Evolutionary conservation across 2,113 vertebrate species (phyloP), one percentile per base, ranked within the genome.

Genomic region (Lophura nycthemera): DNA sequence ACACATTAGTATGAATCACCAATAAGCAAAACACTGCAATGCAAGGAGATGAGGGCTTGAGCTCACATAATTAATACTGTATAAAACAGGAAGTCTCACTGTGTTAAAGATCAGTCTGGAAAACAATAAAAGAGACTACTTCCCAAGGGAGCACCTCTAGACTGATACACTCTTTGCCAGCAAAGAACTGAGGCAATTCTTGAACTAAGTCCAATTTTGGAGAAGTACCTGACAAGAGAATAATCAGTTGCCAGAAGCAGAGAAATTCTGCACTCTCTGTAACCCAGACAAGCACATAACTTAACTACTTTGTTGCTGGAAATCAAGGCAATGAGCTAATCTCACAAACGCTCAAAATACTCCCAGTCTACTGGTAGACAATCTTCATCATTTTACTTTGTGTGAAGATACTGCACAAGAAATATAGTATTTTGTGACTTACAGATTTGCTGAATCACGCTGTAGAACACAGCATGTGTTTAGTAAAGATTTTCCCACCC

Each of bases 341-440:
- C 24, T 63, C 21, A 12, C 11, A 38, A 11, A 47, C 10, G 43
- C 4, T 13, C 7, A 42, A 80, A 86, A 69, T 56, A 63, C n/a
- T 34, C 88, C 61, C 11, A 64, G n/a, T n/a, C 40, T 1, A 1
- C 21, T 64, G 18, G 22, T 1, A 1, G 7, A 43, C 0, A 1
- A 65, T 3, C 13, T 38, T 10, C 63, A 64, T 38, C 34, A 64
- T 72, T 80, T 70, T 30, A 61, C 25, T 78, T 81, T 52, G 36
- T 10, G 4, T 19, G 22, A 24, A 6, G 7, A 72, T 30, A 57
- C 1, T 4, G n/a, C 19, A 36, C 15, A 72, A 32, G 5, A 60
- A 40, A 6, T 54, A 63, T 2, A 70, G 12, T 11, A 65, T 36
- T 75, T 64, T 47, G 43, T 8, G 15, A 82, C 11, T 42, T 66